Base-by-base conservation (phyloP, 2,888 invertebrate genomes). In the Smittia sp. region DNA sequence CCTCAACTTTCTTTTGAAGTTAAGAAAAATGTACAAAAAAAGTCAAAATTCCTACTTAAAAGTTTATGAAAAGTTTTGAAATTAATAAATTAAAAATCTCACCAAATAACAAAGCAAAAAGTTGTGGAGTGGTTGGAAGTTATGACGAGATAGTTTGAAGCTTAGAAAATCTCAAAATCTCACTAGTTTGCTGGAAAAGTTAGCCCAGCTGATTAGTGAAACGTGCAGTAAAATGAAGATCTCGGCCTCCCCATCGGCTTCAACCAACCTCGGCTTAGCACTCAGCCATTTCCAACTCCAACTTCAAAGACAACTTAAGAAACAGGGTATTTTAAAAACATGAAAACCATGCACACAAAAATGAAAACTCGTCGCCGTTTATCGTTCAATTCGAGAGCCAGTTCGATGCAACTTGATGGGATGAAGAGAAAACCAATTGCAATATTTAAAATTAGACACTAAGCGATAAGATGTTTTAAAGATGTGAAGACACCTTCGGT, bases 281-380 rank as follows among this genome's bases (percentile, higher is more conserved):
- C n/a, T n/a, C n/a, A n/a, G n/a, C n/a, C n/a, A n/a, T n/a, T n/a
- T n/a, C n/a, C n/a, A n/a, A n/a, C n/a, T n/a, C n/a, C 6, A 41
- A 67, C 15, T 22, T 39, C 20, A 39, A 27, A 38, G 22, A 67
- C 38, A 39, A 67, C 13, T 18, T 67, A 27, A 65, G 11, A 41
- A 52, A 69, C 69, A 69, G 69, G 69, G 69, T 69, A 69, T 69
- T 69, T 69, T 69, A 69, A 68, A 7, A 68, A 67, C 15, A 67
- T 24, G 18, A 67, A 67, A 7, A 41, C 39, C 2, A 13, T 46
- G 67, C 41, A 65, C 63, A 67, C 20, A 58, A 58, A 46, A 46
- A n/a, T 46, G 46, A 3, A 46, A 15, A 15, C 11, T 46, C 46
- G 46, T 46, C 46, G 58, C 58, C 58, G 58, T 58, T 58, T 46